Percentiles rank a stretch among this genome's conserved stretches.
Evolutionary conservation across 2,888 invertebrate species (phyloP).

Genomic region (Suillia variegata): DNA sequence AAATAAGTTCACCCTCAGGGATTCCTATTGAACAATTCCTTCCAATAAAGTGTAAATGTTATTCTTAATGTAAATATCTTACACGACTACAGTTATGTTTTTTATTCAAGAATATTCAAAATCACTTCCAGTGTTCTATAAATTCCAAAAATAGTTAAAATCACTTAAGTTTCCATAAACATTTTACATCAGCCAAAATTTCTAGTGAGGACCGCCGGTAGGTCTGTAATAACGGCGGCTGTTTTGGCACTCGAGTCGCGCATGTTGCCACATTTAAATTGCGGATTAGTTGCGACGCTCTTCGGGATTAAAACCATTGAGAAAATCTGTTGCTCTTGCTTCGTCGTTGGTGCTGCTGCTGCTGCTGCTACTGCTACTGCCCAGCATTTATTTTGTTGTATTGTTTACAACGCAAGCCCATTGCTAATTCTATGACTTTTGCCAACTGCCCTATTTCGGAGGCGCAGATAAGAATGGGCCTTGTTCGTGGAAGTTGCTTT

Average conservation of each 20-base stretch:
- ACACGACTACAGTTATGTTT: no score
- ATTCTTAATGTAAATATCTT: no score
- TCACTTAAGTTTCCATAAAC: no score
- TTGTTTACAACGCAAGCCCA: neutral
- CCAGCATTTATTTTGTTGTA: neutral
- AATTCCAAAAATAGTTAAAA: no score
- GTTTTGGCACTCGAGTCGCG: slow-evolving; percentile 41
- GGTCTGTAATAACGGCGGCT: slow-evolving; percentile 28
- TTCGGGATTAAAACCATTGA: slow-evolving; percentile 58
- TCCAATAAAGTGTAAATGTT: no score
- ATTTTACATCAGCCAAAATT: no score
- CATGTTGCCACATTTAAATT: slow-evolving; percentile 57
- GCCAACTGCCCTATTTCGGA: slow-evolving; percentile 37
- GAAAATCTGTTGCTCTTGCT: slow-evolving; percentile 60
- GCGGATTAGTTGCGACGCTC: slow-evolving; percentile 54
- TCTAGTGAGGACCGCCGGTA: slow-evolving; percentile 24
- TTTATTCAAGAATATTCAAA: no score
- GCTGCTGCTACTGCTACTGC: no score
- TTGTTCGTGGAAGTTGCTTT: slow-evolving; percentile 13
- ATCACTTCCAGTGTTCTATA: no score
- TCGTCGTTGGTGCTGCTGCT: no score
- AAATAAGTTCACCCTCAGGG: no score
- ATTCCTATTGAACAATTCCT: no score
- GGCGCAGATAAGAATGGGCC: neutral
- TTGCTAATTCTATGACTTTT: slow-evolving; percentile 32